Base-by-base conservation (phyloP, 2,797 vertebrate species). In the Pseudochirops cupreus region DNA sequence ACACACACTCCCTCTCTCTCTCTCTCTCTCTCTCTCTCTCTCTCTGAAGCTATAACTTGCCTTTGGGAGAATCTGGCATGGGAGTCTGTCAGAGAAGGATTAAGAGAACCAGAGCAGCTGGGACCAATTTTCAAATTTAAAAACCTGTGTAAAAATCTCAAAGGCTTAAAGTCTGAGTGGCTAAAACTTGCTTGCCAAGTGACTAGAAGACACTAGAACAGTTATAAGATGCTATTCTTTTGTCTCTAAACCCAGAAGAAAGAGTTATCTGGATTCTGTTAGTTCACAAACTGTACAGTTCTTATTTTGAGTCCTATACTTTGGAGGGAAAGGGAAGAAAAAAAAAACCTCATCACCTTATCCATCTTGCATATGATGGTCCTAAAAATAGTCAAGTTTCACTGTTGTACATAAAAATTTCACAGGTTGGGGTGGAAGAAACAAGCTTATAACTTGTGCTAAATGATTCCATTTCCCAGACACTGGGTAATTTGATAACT, bases 41-140 rank as follows among this genome's bases (percentile, higher is more conserved):
- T 93, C 91, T 58, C 55, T 92, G 82, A 91, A 91, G 58, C 90
- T 94, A 56, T 53, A 29, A 0, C 57, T 91, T 96, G 93, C 92
- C 96, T 26, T 1, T 93, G 94, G 93, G 10, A 96, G 93, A 96
- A 0, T 4, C 95, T 94, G 82, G 94, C 95, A 67, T 93, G 92
- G 24, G 93, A 0, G 96, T 94, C 94, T 97, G 91, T 97, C 96
- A 95, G 93, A 90, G 58, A 95, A 13, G 94, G 97, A 98, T 98
- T 98, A 98, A 97, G 94, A 95, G 96, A 95, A 29, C 58, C 91
- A 56, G 92, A 97, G 92, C 97, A 98, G 97, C 97, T 98, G 98
- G 94, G 94, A 93, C 94, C 53, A 56, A 92, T 94, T 97, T 97
- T 97, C 92, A 97, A 95, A 95, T 95, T 94, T 97, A 96, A 82